Percentiles rank a stretch among this genome's conserved stretches.
These are phyloP conservation scores for crab-eating macaque (Macaca fascicularis) DNA, from an alignment of 2,113 vertebrate genomes.

Conservation along the genomic window DNA sequence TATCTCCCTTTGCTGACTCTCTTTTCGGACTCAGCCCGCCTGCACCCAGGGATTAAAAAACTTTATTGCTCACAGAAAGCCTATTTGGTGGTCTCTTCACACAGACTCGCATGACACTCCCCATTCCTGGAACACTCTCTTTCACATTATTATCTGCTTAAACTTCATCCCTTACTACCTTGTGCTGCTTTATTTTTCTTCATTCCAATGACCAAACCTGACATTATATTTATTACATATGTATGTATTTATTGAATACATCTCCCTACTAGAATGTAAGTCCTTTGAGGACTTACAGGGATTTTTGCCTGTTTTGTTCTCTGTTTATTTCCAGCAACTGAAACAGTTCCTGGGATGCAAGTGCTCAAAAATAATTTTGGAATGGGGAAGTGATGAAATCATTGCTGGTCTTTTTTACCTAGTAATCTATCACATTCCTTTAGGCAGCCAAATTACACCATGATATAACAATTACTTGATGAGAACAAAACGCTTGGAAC, in stretches of 20 bases:
- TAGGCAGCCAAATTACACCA: not conserved
- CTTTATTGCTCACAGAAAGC: too few relatives aligned
- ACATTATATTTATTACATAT: not conserved
- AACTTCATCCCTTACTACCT: not conserved
- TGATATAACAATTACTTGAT: not conserved
- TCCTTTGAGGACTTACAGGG: not conserved
- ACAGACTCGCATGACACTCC: too few relatives aligned
- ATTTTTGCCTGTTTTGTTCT: not conserved
- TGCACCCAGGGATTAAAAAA: too few relatives aligned
- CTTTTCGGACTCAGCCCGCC: accelerated
- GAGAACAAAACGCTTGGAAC: not conserved
- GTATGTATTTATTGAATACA: not conserved
- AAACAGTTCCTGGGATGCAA: not conserved
- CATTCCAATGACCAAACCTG: not conserved
- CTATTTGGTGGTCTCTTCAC: too few relatives aligned
- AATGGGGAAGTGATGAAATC: not conserved
- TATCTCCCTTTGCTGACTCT: too few relatives aligned
- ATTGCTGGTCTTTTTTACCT: not conserved
- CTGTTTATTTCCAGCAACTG: not conserved
- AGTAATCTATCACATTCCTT: not conserved
- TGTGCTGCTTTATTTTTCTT: not conserved
- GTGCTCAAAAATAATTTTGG: not conserved
- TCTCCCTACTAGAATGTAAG: not conserved
- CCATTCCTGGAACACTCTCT: not conserved
- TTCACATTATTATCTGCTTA: not conserved